These are phyloP conservation scores for Oncorhynchus tshawytscha DNA, from an alignment of 2,113 vertebrate species.

Conservation along the genomic window DNA sequence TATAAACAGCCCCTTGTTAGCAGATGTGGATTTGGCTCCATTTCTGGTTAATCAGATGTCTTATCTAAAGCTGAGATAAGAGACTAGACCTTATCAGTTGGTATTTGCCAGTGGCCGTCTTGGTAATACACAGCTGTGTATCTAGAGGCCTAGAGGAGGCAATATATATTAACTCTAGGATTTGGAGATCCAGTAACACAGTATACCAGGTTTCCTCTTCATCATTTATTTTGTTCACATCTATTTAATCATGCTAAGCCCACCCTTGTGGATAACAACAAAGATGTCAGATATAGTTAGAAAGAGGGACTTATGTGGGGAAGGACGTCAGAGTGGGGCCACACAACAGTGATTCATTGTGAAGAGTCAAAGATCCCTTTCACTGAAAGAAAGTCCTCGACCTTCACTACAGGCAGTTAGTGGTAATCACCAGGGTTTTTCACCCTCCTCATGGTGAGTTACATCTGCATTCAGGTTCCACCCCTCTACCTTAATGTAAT, in stretches of 20 bases:
- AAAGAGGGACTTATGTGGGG: no score
- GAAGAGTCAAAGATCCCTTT: background rate
- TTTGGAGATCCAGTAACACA: background rate
- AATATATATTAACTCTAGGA: conserved; percentile 1
- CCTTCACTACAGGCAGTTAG: background rate
- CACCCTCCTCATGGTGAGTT: background rate
- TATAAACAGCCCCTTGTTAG: background rate
- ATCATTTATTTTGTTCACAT: background rate
- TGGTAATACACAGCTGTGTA: background rate
- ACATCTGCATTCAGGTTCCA: conserved; percentile 1
- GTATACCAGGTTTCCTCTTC: background rate
- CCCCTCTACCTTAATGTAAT: background rate
- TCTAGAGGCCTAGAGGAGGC: background rate
- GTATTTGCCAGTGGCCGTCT: background rate
- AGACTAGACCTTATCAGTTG: background rate
- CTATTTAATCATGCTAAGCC: background rate
- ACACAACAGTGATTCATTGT: background rate
- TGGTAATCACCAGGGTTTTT: background rate
- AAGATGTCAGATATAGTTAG: background rate
- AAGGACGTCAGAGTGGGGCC: background rate
- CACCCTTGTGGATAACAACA: conserved; percentile 5
- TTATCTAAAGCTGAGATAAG: background rate
- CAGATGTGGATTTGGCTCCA: background rate
- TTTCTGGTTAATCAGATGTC: background rate
- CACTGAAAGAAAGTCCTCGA: background rate